Base-by-base conservation (phyloP, 2,888 invertebrate genomes). In the Deilephila elpenor region DNA sequence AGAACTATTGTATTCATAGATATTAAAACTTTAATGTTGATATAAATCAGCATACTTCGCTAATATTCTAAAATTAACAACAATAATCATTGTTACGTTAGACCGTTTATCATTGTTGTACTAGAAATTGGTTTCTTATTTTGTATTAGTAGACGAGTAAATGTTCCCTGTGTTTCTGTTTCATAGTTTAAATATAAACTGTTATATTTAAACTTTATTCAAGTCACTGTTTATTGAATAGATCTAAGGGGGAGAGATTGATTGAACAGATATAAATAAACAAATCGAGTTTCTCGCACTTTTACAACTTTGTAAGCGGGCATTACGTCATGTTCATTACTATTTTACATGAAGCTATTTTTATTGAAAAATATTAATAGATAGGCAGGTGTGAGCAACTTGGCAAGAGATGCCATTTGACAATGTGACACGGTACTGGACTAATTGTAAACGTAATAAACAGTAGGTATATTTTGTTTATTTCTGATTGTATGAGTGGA, bases 301-400 rank as follows among this genome's bases (percentile, higher is more conserved):
- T n/a, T 62, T 5, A 53, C 32, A 25, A 56, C 37, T 56, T n/a
- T 25, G 14, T 67, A 51, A 25, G 17, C 51, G 17, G 8, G 32
- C 14, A 62, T 64, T 34, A 67, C 67, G 51, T 51, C 32, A 51
- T 44, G n/a, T 51, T 20, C 53, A 56, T 61, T 56, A 74, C 70
- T 79, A 82, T 84, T 81, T 76, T 78, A 75, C 73, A 77, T 76
- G 73, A 81, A 83, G 87, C 87, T 92, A 93, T 93, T 92, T 91
- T 90, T 87, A 88, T 85, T 79, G 83, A 86, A 88, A 91, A 90
- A 91, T 94, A 94, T 94, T 93, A 93, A 93, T 94, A 94, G 93
- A 91, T 78, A 77, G 85, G 82, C 94, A 94, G 94, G 94, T 94
- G 93, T 85, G 87, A 84, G 83, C 85, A 87, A 86, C 86, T 93